Percentiles rank a stretch among this genome's conserved stretches.
Conservation (phyloP, 2,797 vertebrate species). For the Botia kubotai region DNA sequence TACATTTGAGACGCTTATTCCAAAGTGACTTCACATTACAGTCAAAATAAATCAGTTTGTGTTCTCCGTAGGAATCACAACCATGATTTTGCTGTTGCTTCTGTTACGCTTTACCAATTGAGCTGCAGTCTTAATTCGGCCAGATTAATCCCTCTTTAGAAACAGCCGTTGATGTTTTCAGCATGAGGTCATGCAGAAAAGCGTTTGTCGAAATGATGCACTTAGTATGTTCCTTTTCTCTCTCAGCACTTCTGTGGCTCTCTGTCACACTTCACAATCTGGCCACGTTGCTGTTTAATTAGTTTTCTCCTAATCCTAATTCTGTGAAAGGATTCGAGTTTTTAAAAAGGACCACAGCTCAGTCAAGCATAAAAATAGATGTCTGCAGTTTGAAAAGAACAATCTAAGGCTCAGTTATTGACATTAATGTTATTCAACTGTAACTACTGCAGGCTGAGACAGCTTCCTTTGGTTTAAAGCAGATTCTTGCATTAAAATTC, state of each 20-base stretch:
- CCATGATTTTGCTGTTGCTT: neutral
- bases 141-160: neutral
- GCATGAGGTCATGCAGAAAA: neutral
- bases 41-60: neutral
- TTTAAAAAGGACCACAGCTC: constrained; percentile 23
- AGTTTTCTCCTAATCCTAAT: constrained; percentile 31
- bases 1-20: neutral
- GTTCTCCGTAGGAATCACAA: too few species aligned
- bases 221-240: constrained; percentile 5
- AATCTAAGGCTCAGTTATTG: neutral
- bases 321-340: constrained; percentile 34
- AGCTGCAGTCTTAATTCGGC: neutral
- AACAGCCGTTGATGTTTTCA: neutral
- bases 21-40: neutral
- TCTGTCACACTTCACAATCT: constrained; percentile 26
- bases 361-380: constrained; percentile 25
- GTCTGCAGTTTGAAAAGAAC: constrained; percentile 11
- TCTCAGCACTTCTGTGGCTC: constrained; percentile 14
- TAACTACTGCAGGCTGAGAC: neutral
- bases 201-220: constrained; percentile 4
- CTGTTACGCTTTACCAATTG: neutral
- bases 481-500: neutral
- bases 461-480: neutral
- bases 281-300: constrained; percentile 23
- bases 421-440: neutral